Evolutionary conservation across 2,888 invertebrate species (phyloP), one percentile per base, ranked within the genome.

Genomic region (Ernsta delagoae): DNA sequence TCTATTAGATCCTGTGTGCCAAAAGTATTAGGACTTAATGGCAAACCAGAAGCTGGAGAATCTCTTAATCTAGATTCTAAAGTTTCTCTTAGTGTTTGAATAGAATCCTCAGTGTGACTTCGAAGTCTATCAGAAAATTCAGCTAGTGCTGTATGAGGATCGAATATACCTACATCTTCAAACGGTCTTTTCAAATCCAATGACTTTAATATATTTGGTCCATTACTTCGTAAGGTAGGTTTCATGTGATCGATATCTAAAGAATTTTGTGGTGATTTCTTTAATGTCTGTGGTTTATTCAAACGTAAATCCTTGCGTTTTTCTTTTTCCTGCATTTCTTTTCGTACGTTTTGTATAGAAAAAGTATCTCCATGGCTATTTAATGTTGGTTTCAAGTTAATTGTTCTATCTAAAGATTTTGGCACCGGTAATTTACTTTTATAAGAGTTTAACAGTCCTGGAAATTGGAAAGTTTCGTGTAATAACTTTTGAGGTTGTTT

Each of bases 401-500:
- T 65, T 71, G 82, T 84, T 2, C 86, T 70, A 24, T 79, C 75
- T 12, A 87, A 73, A 53, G 79, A 77, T 39, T 82, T 79, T 4
- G 87, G 85, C 24, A 82, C 64, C 1, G 84, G 76, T 45, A 88
- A 68, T 74, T 81, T 85, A n/a, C 83, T 74, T 72, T 78, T 84
- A 67, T 78, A 84, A 2, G 82, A 79, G 65, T 83, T 82, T 50
- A 87, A 75, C 36, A 80, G 65, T 59, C 72, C 77, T 16, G 81
- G 81, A 4, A 79, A 31, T 64, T 74, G 76, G 4, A 43, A 79
- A 74, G 64, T 72, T 73, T 70, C 73, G 74, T 11, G 75, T 75
- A 69, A 71, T 76, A 7, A 71, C 72, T 6, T 72, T 74, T 70
- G 82, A 84, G 2, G 82, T 78, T 50, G 78, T 77, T n/a, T 77